A percentile compares a stretch with the other conserved stretches of the same genome.
phyloP scores from a whole-genome alignment of 2,797 vertebrate genomes.

The Pogonophryne albipinna region DNA sequence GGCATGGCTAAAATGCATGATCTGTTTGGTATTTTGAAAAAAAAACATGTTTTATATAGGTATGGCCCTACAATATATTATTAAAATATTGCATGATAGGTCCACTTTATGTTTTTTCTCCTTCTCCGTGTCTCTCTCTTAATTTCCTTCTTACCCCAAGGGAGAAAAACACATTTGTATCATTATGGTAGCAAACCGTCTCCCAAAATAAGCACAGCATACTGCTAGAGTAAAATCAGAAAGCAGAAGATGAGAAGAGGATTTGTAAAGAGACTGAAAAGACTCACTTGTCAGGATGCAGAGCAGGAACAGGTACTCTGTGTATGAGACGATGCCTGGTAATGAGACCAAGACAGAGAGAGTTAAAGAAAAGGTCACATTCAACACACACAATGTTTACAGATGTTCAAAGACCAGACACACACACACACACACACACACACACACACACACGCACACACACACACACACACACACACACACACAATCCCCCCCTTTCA shows the following conservation, averaged over 20 bases:
- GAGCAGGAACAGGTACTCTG: constrained; percentile 98
- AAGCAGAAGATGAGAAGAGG: neutral
- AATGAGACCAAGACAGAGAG: constrained; percentile 57
- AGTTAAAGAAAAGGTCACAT: constrained; percentile 65
- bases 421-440: constrained; percentile 28
- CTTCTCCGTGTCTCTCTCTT: constrained; percentile 10
- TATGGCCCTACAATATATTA: no score
- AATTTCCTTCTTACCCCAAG: constrained; percentile 15
- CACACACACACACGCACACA: constrained; percentile 40
- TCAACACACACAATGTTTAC: constrained; percentile 37
- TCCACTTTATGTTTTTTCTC: neutral
- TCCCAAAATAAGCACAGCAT: neutral
- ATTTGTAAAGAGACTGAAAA: neutral
- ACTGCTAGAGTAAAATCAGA: neutral
- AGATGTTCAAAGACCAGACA: neutral
- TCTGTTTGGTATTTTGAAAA: no score
- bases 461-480: constrained; percentile 24
- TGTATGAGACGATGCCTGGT: constrained; percentile 97
- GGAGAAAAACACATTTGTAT: constrained; percentile 39
- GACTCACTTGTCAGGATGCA: constrained; percentile 99
- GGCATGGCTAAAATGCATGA: no score
- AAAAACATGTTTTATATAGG: no score
- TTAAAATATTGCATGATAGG: no score
- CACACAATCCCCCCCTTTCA: constrained; percentile 73
- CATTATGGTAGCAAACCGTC: constrained; percentile 20